Percentiles rank a stretch among this genome's conserved stretches.
phyloP scores from a whole-genome alignment of 2,113 vertebrate genomes.

The Toxotes jaculatrix region DNA sequence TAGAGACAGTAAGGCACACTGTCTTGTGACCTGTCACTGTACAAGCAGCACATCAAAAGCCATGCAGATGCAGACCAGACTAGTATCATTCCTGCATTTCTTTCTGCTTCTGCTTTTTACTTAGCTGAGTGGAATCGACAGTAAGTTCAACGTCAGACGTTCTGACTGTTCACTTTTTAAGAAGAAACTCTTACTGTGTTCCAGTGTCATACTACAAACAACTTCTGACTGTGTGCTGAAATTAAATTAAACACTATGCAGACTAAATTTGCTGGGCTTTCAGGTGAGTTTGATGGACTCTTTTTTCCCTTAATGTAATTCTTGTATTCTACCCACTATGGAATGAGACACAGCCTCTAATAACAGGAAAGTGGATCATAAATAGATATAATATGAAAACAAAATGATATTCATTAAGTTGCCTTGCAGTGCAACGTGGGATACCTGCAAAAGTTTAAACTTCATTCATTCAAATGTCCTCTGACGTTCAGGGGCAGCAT shows the following conservation, averaged over 20 bases:
- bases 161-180: conserved; percentile 26
- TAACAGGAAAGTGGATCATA: conserved; percentile 8
- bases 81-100: background rate
- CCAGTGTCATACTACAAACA: no score
- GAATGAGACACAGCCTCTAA: background rate
- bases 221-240: background rate
- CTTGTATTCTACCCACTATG: background rate
- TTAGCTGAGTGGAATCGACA: background rate
- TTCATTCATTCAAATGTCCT: background rate
- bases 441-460: background rate
- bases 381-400: conserved; percentile 19
- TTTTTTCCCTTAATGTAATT: background rate
- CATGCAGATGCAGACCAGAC: background rate
- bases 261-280: no score
- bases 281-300: no score
- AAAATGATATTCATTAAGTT: background rate
- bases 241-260: background rate
- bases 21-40: background rate
- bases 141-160: conserved; percentile 31
- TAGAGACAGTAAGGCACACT: background rate
- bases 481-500: background rate
- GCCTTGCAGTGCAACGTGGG: background rate
- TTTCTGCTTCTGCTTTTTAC: conserved; percentile 14
- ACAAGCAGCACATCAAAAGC: background rate
- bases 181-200: background rate